These are phyloP conservation scores for Poecile montanus DNA, from an alignment of 2,797 vertebrate species.

Conservation along the genomic window DNA sequence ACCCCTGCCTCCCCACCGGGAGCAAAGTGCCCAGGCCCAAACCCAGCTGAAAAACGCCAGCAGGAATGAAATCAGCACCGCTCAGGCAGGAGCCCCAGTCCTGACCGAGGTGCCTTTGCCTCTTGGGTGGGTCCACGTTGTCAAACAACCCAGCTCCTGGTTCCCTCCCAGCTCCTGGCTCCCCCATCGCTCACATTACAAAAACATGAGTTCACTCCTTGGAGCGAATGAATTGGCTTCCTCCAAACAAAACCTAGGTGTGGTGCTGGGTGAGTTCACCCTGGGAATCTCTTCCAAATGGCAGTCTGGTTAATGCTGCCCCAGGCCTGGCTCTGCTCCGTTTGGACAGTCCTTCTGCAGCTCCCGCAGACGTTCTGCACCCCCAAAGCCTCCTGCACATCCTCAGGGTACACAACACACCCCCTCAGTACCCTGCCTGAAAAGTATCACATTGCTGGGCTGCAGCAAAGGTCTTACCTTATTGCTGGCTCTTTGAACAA, in stretches of 20 bases:
- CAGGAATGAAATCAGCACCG: not conserved
- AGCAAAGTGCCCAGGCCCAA: not conserved
- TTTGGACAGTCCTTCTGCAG: not conserved
- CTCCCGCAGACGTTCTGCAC: not conserved
- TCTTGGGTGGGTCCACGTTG: constrained; percentile 20
- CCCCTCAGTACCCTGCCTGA: not conserved
- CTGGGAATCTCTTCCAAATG: constrained; percentile 39
- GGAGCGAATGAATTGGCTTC: constrained; percentile 51
- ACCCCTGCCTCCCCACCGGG: not conserved
- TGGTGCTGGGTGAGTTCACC: constrained; percentile 69
- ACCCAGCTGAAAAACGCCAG: not conserved
- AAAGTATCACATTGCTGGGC: not conserved
- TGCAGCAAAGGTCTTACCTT: not conserved
- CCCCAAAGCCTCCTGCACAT: not conserved
- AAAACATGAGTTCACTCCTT: constrained; percentile 66
- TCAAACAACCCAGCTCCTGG: constrained; percentile 29
- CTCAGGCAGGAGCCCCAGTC: not conserved
- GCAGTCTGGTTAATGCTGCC: constrained; percentile 31
- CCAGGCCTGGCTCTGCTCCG: not conserved
- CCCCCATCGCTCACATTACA: constrained; percentile 39
- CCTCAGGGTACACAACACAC: not conserved
- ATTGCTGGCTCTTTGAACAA: not conserved
- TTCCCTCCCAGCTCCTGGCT: constrained; percentile 61
- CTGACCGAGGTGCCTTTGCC: not conserved
- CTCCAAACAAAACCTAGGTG: constrained; percentile 70